Base-by-base conservation (phyloP, 35 echinoderm and acorn worm species). In the Strongylocentrotus purpuratus region DNA sequence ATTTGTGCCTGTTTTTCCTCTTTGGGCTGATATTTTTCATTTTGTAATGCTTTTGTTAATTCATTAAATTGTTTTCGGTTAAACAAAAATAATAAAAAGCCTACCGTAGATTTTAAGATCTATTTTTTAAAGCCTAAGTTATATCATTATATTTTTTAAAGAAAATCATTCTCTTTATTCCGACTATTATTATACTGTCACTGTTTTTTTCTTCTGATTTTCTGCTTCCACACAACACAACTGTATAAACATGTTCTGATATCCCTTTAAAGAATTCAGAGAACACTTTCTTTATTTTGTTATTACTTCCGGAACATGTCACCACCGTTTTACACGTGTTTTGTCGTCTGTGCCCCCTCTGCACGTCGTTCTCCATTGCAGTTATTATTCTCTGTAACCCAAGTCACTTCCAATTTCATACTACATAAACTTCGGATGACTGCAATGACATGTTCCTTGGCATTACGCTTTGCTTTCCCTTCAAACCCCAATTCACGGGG, bases 391-490 rank as follows among this genome's bases (percentile, higher is more conserved):
- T 18, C 12, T 89, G 87, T 89, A 89, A 89, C 87, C 87, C 32
- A 45, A 89, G 87, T 46, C 87, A 33, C 45, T 89, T 33, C 87
- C 87, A 89, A 89, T 89, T 89, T 89, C 87, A 89, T 89, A 89
- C 87, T 89, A 89, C 87, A 89, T 89, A 89, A 89, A 89, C 87
- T 89, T 33, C 87, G 87, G 87, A 89, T 89, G 87, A 89, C 32
- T 46, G 87, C 32, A 89, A 9, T 89, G 87, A 46, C 87, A 89
- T 89, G 32, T 89, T 18, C 45, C 87, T 89, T 89, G 32, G 13
- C 87, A 46, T 89, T 46, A 45, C 3, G 45, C 32, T 45, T 45
- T 89, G 18, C 25, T 35, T 89, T 89, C 33, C 32, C 87, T 25
- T 45, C 33, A 25, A 89, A 45, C 9, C 33, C 33, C 32, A 45